A percentile compares a stretch with the other conserved stretches of the same genome.
Conservation (phyloP, 2,113 vertebrate species). For the Myocastor coypus region DNA sequence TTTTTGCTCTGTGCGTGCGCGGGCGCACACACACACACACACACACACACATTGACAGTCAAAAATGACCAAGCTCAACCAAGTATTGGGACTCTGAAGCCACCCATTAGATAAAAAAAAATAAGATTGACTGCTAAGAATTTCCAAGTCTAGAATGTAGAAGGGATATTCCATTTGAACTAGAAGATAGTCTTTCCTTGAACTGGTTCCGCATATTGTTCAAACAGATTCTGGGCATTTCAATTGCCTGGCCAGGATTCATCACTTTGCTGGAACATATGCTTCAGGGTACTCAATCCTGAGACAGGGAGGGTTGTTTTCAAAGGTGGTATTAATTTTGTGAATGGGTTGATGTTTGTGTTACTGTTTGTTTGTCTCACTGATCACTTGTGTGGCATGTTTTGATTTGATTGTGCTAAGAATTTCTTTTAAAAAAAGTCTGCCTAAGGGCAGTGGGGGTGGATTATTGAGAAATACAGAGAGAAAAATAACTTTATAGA, state of each 20-base stretch:
- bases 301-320: conserved; percentile 66
- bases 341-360: conserved; percentile 73
- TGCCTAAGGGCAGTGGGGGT: conserved; percentile 69
- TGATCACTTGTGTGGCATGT: conserved; percentile 72
- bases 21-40: background rate
- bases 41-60: background rate
- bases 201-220: conserved; percentile 55
- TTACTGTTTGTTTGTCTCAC: conserved; percentile 70
- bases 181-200: conserved; percentile 33
- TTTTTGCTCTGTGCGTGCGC: background rate
- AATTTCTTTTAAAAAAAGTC: conserved; percentile 55
- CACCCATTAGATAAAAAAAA: background rate
- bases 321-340: conserved; percentile 71
- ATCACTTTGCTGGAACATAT: conserved; percentile 64
- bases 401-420: conserved; percentile 78
- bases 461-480: conserved; percentile 64
- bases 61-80: background rate
- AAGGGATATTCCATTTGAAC: background rate
- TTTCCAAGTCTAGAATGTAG: background rate
- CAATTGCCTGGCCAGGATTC: conserved; percentile 66
- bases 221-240: conserved; percentile 68
- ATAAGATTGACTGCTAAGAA: background rate
- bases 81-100: conserved; percentile 23
- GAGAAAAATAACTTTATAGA: conserved; percentile 67
- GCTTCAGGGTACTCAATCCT: conserved; percentile 52